These are phyloP conservation scores for Lagopus leucura DNA, from an alignment of 2,113 vertebrate genomes.

Conservation along the genomic window DNA sequence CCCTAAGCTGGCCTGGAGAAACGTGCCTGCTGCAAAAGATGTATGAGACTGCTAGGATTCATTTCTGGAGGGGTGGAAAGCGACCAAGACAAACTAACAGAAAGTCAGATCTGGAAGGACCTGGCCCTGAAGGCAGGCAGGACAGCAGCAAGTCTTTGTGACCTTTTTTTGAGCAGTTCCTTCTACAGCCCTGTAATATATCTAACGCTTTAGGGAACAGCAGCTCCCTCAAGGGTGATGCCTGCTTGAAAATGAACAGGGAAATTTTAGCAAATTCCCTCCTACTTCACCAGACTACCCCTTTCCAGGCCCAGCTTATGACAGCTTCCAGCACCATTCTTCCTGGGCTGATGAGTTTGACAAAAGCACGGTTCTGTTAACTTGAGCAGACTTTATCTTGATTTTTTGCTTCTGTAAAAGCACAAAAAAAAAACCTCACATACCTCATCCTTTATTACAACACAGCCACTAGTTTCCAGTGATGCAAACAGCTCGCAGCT, in stretches of 20 bases:
- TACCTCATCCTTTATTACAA: not conserved
- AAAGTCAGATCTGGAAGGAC: not conserved
- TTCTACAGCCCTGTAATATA: not conserved
- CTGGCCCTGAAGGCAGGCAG: not conserved
- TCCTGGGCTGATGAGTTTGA: not conserved
- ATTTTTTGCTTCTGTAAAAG: not conserved
- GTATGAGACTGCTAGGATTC: not conserved
- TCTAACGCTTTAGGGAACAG: not conserved
- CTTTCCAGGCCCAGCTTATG: not conserved
- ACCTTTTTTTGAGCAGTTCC: not conserved
- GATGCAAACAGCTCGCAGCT: not conserved
- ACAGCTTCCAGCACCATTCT: not conserved
- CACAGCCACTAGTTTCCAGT: not conserved
- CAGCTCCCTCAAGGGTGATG: not conserved
- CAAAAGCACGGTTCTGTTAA: not conserved
- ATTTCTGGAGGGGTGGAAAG: fast-evolving
- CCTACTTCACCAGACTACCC: not conserved
- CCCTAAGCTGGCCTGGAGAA: not conserved
- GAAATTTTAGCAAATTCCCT: not conserved
- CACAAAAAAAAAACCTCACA: not conserved
- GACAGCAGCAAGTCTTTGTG: not conserved
- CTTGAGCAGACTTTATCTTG: not conserved
- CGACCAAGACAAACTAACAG: not conserved
- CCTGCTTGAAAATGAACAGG: not conserved
- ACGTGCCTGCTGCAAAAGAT: not conserved